These are phyloP conservation scores for Megaleporinus macrocephalus DNA, from an alignment of 2,113 vertebrate species.

Conservation along the genomic window DNA sequence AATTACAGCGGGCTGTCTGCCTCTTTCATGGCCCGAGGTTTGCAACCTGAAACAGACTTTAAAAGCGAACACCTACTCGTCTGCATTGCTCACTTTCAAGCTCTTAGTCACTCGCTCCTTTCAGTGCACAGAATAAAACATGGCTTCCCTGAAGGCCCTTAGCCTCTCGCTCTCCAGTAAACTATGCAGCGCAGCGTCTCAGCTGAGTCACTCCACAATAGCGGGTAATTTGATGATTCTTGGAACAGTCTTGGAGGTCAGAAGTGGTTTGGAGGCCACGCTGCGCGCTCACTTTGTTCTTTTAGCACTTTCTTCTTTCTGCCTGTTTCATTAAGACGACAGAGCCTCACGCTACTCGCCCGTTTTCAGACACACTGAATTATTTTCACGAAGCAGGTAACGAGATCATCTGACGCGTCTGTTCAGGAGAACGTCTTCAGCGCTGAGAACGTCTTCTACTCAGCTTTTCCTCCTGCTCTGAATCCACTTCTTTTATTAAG, in stretches of 20 bases:
- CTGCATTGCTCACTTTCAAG: background rate
- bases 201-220: background rate
- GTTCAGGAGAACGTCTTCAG: too few species aligned
- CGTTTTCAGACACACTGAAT: too few species aligned
- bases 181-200: background rate
- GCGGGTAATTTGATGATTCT: background rate
- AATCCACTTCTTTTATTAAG: too few species aligned
- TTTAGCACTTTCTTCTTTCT: background rate
- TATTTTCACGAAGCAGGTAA: too few species aligned
- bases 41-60: slow-evolving; percentile 1
- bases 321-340: too few species aligned
- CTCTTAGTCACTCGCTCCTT: background rate
- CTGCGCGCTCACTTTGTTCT: background rate
- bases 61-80: slow-evolving; percentile 5
- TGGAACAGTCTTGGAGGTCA: background rate
- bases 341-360: too few species aligned
- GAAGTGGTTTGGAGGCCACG: background rate
- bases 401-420: too few species aligned
- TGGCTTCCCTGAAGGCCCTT: background rate
- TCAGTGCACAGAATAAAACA: background rate
- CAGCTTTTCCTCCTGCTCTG: too few species aligned
- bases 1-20: background rate
- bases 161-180: background rate
- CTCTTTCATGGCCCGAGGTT: background rate
- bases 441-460: too few species aligned